A percentile compares a stretch with the other conserved stretches of the same genome.
These are phyloP conservation scores for Dryobotodes eremita DNA, from an alignment of 2,888 invertebrate genomes.

Conservation along the genomic window DNA sequence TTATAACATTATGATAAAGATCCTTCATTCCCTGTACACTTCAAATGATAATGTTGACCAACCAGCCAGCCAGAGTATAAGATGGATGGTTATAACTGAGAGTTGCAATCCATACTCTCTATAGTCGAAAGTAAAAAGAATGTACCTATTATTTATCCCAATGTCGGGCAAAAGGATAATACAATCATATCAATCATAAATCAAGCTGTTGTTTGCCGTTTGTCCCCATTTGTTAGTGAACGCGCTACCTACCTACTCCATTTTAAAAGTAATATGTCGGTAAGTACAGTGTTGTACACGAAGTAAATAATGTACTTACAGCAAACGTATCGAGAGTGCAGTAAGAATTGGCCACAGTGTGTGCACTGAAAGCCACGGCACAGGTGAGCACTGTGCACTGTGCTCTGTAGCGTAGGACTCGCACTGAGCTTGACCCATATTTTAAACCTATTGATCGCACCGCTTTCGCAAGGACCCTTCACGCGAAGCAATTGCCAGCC, in stretches of 20 bases:
- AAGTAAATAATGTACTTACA: slow-evolving; percentile 11
- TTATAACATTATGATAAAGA: no score
- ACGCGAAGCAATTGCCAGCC: slow-evolving; percentile 62
- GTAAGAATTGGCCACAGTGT: slow-evolving; percentile 24
- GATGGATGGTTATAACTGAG: no score
- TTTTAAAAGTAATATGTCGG: not conserved
- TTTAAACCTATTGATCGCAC: slow-evolving; percentile 80
- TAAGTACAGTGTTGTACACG: not conserved
- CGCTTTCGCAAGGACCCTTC: slow-evolving; percentile 61
- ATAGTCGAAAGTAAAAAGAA: not conserved
- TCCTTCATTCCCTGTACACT: no score
- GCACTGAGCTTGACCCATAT: slow-evolving; percentile 82
- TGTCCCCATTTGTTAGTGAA: not conserved
- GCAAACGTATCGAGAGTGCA: slow-evolving; percentile 30
- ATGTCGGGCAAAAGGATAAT: not conserved
- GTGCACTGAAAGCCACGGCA: slow-evolving; percentile 25
- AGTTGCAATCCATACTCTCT: not conserved
- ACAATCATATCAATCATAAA: no score
- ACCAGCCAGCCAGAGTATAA: not conserved
- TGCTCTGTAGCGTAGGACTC: slow-evolving; percentile 59
- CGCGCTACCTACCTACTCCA: not conserved
- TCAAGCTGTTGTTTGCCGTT: not conserved
- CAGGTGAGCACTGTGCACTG: slow-evolving; percentile 54
- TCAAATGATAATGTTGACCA: not conserved
- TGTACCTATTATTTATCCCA: not conserved